These are phyloP conservation scores for Pterois miles DNA, from an alignment of 2,797 vertebrate species.

Conservation along the genomic window DNA sequence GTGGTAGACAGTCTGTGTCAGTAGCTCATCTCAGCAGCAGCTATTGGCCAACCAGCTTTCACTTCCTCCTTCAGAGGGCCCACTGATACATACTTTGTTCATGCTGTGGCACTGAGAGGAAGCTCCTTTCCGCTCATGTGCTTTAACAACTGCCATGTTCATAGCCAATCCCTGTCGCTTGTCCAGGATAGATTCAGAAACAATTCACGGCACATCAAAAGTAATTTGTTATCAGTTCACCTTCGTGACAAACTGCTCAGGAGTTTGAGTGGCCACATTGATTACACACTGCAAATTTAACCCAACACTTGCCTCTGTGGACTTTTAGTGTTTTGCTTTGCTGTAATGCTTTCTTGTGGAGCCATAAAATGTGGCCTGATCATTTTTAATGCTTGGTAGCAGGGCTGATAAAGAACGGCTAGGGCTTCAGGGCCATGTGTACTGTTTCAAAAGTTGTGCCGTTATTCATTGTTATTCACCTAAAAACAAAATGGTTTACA, in stretches of 20 bases:
- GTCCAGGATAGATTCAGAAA: not conserved
- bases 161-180: not conserved
- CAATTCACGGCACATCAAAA: not conserved
- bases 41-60: conserved; percentile 45
- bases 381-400: not conserved
- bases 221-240: not conserved
- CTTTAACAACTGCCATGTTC: conserved; percentile 4
- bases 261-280: not conserved
- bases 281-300: not conserved
- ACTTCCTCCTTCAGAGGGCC: conserved; percentile 52
- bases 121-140: conserved; percentile 39
- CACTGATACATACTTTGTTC: conserved; percentile 26
- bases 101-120: conserved; percentile 56
- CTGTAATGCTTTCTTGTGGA: not conserved
- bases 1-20: not conserved
- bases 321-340: no score
- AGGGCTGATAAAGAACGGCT: not conserved
- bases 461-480: not conserved
- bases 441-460: not conserved
- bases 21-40: conserved; percentile 16
- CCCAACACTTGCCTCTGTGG: not conserved
- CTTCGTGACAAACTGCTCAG: not conserved
- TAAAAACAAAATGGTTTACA: not conserved
- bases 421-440: not conserved
- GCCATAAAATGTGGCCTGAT: not conserved